These are phyloP conservation scores for Variabilichromis moorii DNA, from an alignment of 2,113 vertebrate genomes.

Conservation along the genomic window DNA sequence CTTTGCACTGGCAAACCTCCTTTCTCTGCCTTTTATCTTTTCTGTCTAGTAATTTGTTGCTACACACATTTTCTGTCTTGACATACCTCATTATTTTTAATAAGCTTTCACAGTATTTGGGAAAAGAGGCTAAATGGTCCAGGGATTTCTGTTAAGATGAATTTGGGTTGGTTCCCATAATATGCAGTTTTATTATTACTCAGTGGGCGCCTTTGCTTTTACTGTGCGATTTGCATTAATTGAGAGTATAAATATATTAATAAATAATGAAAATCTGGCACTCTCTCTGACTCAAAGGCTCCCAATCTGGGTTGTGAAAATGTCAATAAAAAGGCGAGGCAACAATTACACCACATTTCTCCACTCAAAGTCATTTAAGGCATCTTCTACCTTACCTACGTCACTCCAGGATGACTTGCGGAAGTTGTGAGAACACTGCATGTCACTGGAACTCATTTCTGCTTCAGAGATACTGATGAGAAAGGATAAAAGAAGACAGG, in stretches of 20 bases:
- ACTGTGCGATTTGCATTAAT: slow-evolving; percentile 16
- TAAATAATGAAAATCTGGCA: neutral
- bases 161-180: neutral
- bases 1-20: neutral
- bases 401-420: neutral
- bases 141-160: slow-evolving; percentile 9
- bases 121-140: slow-evolving; percentile 21
- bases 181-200: neutral
- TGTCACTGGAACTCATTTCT: neutral
- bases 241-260: neutral
- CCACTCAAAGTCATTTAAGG: neutral
- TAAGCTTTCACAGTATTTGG: slow-evolving; percentile 4
- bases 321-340: neutral
- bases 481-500: neutral
- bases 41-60: neutral
- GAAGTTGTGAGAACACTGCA: neutral
- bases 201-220: neutral
- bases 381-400: neutral
- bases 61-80: neutral
- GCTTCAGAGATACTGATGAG: neutral
- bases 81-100: slow-evolving; percentile 36
- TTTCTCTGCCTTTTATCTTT: neutral
- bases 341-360: neutral
- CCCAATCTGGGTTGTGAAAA: neutral
- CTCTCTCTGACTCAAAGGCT: slow-evolving; percentile 3